Percentiles rank a stretch among this genome's conserved stretches.
phyloP scores from a whole-genome alignment of 2,888 invertebrate genomes.

The Galerucella pusilla region DNA sequence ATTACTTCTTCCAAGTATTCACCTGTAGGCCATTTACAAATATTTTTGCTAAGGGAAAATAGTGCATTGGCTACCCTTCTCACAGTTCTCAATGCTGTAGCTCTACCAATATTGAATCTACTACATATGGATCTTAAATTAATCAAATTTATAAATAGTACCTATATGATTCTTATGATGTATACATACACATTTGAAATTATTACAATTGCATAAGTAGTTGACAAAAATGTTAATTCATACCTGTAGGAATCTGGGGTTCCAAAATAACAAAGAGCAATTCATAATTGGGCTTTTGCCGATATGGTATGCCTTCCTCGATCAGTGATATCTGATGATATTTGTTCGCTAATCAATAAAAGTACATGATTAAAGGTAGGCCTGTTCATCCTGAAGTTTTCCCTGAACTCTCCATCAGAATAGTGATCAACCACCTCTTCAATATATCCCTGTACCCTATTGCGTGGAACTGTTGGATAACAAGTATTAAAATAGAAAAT shows the following conservation, averaged over 20 bases:
- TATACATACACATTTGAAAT: background rate
- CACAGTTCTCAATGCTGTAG: slow-evolving; percentile 18
- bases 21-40: slow-evolving; percentile 7
- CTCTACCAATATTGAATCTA: slow-evolving; percentile 14
- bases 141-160: background rate
- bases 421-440: slow-evolving; percentile 22
- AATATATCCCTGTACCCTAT: slow-evolving; percentile 21
- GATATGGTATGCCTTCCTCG: slow-evolving; percentile 30
- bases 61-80: slow-evolving; percentile 1
- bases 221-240: background rate
- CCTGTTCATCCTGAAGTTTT: slow-evolving; percentile 32
- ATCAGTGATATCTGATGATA: slow-evolving; percentile 28
- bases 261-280: slow-evolving; percentile 33
- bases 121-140: slow-evolving; percentile 16
- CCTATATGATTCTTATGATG: background rate
- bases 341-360: slow-evolving; percentile 15
- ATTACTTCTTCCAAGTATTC: slow-evolving; percentile 13
- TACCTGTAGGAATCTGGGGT: slow-evolving; percentile 35
- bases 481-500: background rate
- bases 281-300: slow-evolving; percentile 8
- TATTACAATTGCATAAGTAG: background rate
- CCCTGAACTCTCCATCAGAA: slow-evolving; percentile 27
- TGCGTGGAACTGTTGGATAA: slow-evolving; percentile 14
- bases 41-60: background rate
- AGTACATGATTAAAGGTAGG: slow-evolving; percentile 26